phyloP scores from a whole-genome alignment of 2,888 invertebrate species.

The Oscheius myriophilus region DNA sequence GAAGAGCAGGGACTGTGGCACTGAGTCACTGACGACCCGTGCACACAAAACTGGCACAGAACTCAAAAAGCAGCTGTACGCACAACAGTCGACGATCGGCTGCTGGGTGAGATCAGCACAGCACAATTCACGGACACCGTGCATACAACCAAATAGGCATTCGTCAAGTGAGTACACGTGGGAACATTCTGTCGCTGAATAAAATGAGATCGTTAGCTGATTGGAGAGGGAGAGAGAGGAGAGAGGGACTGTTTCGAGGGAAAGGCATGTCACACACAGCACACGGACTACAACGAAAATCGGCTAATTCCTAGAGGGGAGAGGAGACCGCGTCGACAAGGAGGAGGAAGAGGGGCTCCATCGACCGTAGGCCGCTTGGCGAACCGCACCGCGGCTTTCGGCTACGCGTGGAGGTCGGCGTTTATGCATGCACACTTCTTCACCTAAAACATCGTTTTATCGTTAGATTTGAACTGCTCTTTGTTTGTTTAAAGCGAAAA shows the following conservation, averaged over 20 bases:
- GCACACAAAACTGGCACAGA: conserved; percentile 20
- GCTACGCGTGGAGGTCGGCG: conserved; percentile 27
- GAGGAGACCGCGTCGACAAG: conserved; percentile 4
- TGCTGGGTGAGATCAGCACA: conserved; percentile 30
- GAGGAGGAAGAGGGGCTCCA: too few species aligned
- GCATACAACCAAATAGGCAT: conserved; percentile 24
- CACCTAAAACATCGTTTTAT: too few species aligned
- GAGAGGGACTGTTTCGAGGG: conserved; percentile 3
- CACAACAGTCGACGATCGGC: conserved; percentile 27
- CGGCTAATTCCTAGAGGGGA: conserved; percentile 14
- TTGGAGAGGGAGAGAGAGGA: conserved; percentile 11
- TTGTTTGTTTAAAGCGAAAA: too few species aligned
- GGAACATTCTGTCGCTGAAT: conserved; percentile 32
- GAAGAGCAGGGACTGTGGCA: conserved; percentile 26
- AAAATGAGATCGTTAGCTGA: conserved; percentile 26
- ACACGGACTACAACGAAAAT: conserved; percentile 4
- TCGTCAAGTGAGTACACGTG: conserved; percentile 32
- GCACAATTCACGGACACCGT: conserved; percentile 30
- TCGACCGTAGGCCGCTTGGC: neutral
- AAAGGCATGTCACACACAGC: conserved; percentile 17
- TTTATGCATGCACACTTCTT: conserved; percentile 55
- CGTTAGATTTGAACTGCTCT: too few species aligned
- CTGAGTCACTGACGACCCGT: conserved; percentile 23
- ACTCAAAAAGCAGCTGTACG: conserved; percentile 28
- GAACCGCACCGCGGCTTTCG: neutral